Evolutionary conservation across 2,113 vertebrate species (phyloP).

Genomic region (Apaloderma vittatum): DNA sequence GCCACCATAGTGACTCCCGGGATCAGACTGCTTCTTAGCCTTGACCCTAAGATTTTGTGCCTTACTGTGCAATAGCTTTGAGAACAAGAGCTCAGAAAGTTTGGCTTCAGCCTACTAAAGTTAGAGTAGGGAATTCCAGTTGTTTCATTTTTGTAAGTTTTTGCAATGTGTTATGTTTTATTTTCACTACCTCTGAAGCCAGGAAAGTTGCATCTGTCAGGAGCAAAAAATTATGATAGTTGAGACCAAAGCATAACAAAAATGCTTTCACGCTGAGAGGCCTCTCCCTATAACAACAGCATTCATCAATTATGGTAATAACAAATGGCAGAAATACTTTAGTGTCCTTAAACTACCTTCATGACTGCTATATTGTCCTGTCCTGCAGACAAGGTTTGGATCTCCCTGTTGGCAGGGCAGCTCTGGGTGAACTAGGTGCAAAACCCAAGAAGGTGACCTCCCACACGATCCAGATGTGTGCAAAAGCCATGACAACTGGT

Average conservation of each 20-base stretch:
- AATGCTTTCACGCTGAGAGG: neutral
- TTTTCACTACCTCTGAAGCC: slow-evolving; percentile 40
- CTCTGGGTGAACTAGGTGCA: neutral
- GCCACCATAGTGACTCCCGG: neutral
- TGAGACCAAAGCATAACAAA: slow-evolving; percentile 10
- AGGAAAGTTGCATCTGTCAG: slow-evolving; percentile 48
- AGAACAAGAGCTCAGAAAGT: neutral
- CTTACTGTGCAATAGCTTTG: neutral
- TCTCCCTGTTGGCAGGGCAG: neutral
- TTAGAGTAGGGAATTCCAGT: slow-evolving; percentile 7
- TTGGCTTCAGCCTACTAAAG: neutral
- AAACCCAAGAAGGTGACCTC: neutral
- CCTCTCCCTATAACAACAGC: slow-evolving; percentile 6
- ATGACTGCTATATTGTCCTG: neutral
- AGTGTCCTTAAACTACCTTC: slow-evolving; percentile 22
- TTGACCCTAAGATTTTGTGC: neutral
- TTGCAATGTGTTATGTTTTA: slow-evolving; percentile 5
- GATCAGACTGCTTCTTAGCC: neutral
- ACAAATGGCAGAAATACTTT: neutral
- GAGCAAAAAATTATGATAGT: slow-evolving; percentile 10
- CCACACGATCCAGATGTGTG: neutral
- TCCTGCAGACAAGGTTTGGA: neutral
- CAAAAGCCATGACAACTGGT: neutral
- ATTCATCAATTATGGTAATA: slow-evolving; percentile 29
- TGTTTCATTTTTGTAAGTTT: slow-evolving; percentile 19